Evolutionary conservation across 1,140 invertebrate genomes (phyloP).

Genomic region (Drosophila bocki): DNA sequence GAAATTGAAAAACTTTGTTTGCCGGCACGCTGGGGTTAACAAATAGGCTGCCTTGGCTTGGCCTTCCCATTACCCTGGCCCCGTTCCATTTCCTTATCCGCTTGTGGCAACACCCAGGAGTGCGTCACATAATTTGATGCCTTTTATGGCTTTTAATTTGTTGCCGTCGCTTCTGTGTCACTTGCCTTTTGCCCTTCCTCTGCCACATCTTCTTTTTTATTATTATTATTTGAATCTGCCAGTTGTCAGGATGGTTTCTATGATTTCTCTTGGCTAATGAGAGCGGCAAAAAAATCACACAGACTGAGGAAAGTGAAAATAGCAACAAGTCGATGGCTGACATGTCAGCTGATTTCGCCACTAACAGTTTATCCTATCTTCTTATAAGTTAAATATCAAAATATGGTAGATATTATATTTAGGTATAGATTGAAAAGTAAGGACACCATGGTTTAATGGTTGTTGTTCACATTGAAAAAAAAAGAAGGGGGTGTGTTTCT

Average conservation of each 20-base stretch:
- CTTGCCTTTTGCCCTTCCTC: constrained; percentile 41
- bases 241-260: constrained; percentile 48
- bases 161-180: constrained; percentile 55
- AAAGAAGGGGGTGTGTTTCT: constrained; percentile 22
- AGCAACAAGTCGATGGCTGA: too few species aligned
- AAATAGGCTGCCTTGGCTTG: constrained; percentile 66
- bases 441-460: constrained; percentile 12
- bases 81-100: constrained; percentile 17
- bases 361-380: too few species aligned
- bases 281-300: constrained; percentile 21
- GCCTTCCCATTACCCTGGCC: constrained; percentile 4
- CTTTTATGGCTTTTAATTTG: constrained; percentile 82
- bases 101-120: constrained; percentile 58
- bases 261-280: constrained; percentile 66
- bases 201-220: constrained; percentile 15
- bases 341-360: not conserved
- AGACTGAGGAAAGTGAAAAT: not conserved
- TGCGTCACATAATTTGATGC: constrained; percentile 80
- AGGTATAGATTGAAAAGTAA: not conserved
- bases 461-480: constrained; percentile 1
- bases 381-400: not conserved
- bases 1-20: constrained; percentile 84
- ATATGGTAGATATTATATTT: not conserved
- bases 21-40: constrained; percentile 78
- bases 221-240: constrained; percentile 50